Conservation (phyloP, 2,888 invertebrate species). For the Caenorhabditis wallacei region DNA sequence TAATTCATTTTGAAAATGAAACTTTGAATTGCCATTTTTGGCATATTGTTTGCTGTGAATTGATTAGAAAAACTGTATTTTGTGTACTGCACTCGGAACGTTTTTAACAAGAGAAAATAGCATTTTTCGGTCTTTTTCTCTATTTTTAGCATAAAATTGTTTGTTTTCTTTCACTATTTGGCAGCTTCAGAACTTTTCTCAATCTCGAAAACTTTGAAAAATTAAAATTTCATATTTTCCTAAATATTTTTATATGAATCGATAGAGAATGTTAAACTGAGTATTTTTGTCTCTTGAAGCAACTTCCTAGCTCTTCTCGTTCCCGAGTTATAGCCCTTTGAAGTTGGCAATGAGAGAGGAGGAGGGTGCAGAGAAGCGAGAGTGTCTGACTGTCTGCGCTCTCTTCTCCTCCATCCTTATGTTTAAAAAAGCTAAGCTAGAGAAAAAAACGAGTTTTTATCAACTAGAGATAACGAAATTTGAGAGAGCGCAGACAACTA, state of each 20-base stretch:
- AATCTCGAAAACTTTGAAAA: neutral
- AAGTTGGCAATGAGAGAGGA: neutral
- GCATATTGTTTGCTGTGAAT: no score
- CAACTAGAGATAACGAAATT: no score
- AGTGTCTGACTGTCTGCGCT: neutral
- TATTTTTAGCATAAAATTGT: no score
- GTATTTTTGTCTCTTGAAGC: neutral
- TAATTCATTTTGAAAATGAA: no score
- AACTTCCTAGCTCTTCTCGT: neutral
- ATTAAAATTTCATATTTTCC: neutral
- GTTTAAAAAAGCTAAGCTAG: neutral
- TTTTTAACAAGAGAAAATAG: no score
- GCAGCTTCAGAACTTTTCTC: no score
- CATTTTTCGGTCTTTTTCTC: no score
- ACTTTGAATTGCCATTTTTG: no score
- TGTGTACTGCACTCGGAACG: no score
- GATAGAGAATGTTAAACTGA: neutral
- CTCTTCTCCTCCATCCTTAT: neutral
- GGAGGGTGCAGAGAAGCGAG: neutral
- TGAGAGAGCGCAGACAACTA: no score
- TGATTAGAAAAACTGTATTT: no score
- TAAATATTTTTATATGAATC: neutral
- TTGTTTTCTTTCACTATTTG: no score
- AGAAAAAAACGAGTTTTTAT: neutral
- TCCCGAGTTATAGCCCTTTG: neutral